Conservation (phyloP, 2,888 invertebrate species). For the Trichopria drosophilae region DNA sequence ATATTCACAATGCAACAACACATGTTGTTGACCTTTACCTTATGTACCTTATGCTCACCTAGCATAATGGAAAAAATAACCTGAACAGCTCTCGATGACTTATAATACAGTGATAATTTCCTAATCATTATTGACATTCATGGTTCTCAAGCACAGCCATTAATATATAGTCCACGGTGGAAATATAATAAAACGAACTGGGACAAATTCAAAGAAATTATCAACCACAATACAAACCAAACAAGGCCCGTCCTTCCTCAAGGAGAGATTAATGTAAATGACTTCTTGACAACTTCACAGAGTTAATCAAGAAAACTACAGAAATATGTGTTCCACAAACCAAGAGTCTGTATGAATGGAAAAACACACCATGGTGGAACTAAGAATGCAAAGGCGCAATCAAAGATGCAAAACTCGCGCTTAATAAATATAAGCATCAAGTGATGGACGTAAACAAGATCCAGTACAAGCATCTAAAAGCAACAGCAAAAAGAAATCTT, state of each 20-base stretch:
- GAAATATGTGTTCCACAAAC: slow-evolving; percentile 9
- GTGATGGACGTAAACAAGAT: slow-evolving; percentile 8
- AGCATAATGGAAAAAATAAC: too few species aligned
- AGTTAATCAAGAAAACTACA: slow-evolving; percentile 21
- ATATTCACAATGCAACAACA: too few species aligned
- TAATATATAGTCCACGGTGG: slow-evolving; percentile 29
- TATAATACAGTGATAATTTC: slow-evolving; percentile 35
- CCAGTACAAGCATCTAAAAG: slow-evolving; percentile 3
- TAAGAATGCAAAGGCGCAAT: slow-evolving; percentile 14
- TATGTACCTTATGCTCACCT: too few species aligned
- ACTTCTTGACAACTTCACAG: background rate
- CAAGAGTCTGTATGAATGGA: too few species aligned
- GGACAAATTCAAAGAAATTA: slow-evolving; percentile 13
- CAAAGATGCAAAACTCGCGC: slow-evolving; percentile 16
- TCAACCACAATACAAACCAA: background rate
- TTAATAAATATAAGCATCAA: slow-evolving; percentile 19
- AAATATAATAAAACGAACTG: slow-evolving; percentile 31
- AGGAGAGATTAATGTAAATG: slow-evolving; percentile 11
- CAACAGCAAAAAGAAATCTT: too few species aligned
- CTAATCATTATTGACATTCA: slow-evolving; percentile 23
- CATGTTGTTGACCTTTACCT: too few species aligned
- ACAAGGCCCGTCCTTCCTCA: too few species aligned
- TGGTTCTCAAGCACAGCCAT: too few species aligned
- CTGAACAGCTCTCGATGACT: too few species aligned
- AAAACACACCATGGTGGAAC: slow-evolving; percentile 36